Base-by-base conservation (phyloP, 2,113 vertebrate species). In the Chitala chitala region DNA sequence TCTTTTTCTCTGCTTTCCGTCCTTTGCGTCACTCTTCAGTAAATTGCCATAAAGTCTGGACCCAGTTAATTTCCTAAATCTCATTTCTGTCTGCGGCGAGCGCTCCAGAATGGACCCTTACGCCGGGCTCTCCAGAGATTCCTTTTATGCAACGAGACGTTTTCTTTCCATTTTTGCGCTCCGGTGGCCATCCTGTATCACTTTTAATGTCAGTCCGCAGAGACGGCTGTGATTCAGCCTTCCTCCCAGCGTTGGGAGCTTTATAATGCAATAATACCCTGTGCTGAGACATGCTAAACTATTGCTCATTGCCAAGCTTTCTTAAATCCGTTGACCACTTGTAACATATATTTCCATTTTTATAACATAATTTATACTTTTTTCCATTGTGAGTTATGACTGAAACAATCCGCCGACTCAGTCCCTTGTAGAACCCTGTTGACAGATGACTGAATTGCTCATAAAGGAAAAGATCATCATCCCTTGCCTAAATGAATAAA, bases 211-310 rank as follows among this genome's bases (percentile, higher is more conserved):
- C 59, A 54, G 46, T 20, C 33, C 7, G 31, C 8, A 17, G 48
- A 74, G 61, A 55, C 63, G 13, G 17, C 33, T 26, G 31, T 65
- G 24, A 66, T 68, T 74, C 68, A 74, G 55, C 73, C 61, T 55
- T 29, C 10, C 31, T 66, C n/a, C 51, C 55, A 31, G 40, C 38
- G 24, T 26, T 24, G 24, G 13, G 22, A 42, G 63, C 38, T 42
- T 55, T n/a, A 31, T 61, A 72, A 72, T 46, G 55, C 70, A 72
- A 42, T 31, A 42, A 38, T 51, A 22, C 24, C 38, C 70, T 38
- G n/a, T 20, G 71, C 50, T 31, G 70, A 58, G 24, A 26, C 53
- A 58, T 53, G 29, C 70, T 29, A 24, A 46, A 58, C 36, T 72
- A 42, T 29, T n/a, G 3, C 53, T 72, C 70, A 9, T 40, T 15